Percentiles rank a stretch among this genome's conserved stretches.
These are phyloP conservation scores for Allolobophora icterica DNA, from an alignment of 2,888 invertebrate species.

Conservation along the genomic window DNA sequence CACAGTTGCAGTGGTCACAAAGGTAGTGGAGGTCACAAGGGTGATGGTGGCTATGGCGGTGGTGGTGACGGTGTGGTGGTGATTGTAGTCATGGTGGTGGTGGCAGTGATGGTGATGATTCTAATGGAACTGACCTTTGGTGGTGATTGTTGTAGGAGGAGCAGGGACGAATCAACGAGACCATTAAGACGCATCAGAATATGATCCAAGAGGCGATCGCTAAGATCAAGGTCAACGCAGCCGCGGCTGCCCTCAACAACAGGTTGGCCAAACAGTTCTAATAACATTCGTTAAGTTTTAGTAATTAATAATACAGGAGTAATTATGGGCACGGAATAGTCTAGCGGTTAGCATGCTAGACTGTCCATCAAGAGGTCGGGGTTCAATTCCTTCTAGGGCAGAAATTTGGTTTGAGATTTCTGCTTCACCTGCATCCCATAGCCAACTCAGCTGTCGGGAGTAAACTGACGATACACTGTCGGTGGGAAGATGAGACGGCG, in stretches of 20 bases:
- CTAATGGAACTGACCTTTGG: not conserved
- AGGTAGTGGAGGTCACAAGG: too few relatives aligned
- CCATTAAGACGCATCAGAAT: slow-evolving; percentile 68
- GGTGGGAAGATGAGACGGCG: too few relatives aligned
- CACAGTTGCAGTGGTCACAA: too few relatives aligned
- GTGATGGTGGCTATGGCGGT: too few relatives aligned
- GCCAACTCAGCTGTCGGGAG: too few relatives aligned
- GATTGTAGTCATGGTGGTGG: not conserved
- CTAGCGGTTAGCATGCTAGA: too few relatives aligned
- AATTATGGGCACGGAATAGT: not conserved
- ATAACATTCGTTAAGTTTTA: not conserved
- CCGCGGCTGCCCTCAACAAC: not conserved
- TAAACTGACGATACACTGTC: too few relatives aligned
- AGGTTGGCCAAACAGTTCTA: not conserved
- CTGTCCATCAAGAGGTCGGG: too few relatives aligned
- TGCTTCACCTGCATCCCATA: too few relatives aligned
- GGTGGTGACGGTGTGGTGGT: too few relatives aligned
- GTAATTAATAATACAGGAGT: not conserved
- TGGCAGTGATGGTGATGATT: not conserved
- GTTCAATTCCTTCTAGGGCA: too few relatives aligned
- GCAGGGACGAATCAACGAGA: slow-evolving; percentile 76
- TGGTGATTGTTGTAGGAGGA: slow-evolving; percentile 71
- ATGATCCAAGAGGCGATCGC: slow-evolving; percentile 58
- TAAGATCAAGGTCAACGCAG: slow-evolving; percentile 39
- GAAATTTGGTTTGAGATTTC: too few relatives aligned